Evolutionary conservation across 2,888 invertebrate species (phyloP).

Genomic region (Erebia ligea): DNA sequence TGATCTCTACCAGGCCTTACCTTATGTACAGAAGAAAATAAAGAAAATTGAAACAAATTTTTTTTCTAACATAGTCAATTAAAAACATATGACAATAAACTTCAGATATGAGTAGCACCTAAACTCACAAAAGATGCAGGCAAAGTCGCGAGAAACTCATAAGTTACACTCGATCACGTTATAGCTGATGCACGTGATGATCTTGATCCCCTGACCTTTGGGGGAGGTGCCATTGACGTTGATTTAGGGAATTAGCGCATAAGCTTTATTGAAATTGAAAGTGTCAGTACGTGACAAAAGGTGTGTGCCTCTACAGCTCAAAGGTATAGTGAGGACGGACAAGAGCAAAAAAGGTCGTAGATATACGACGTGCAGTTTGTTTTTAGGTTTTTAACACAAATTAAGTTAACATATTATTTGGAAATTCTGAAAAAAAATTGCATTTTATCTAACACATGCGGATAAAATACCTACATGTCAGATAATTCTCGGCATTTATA

Average conservation of each 20-base stretch:
- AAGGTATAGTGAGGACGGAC: neutral
- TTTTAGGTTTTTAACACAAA: neutral
- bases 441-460: no score
- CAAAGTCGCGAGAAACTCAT: conserved; percentile 1
- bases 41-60: no score
- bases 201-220: conserved; percentile 30
- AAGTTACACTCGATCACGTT: conserved; percentile 34
- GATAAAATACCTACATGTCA: no score
- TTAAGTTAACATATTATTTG: neutral
- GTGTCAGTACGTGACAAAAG: conserved; percentile 19
- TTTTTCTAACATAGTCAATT: no score
- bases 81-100: no score
- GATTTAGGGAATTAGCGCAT: neutral
- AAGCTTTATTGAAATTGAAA: conserved; percentile 24
- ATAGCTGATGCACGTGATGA: conserved; percentile 22
- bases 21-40: no score
- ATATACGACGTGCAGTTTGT: neutral
- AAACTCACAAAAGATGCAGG: neutral
- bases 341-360: neutral
- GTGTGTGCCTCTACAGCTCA: neutral
- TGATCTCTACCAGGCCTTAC: no score
- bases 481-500: no score
- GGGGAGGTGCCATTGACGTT: conserved; percentile 24
- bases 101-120: no score
- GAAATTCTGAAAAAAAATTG: no score